phyloP scores from a whole-genome alignment of 1,140 invertebrate genomes.

The Solenopsis fugax region DNA sequence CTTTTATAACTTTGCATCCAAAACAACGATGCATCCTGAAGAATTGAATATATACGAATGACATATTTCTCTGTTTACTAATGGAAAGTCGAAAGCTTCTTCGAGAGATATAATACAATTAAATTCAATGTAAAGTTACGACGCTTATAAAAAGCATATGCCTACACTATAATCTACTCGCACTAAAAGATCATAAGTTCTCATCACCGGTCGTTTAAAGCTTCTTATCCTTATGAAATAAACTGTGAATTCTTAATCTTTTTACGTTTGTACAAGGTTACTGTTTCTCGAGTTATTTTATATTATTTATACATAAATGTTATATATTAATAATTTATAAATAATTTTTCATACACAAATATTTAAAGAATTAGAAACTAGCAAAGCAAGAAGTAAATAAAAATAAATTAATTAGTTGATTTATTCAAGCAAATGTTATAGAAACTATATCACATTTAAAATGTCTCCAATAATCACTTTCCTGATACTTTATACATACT shows the following conservation, averaged over 20 bases:
- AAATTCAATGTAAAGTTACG: background rate
- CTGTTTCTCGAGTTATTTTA: background rate
- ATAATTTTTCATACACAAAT: too few species aligned
- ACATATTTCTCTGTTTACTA: background rate
- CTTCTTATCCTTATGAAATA: conserved; percentile 3
- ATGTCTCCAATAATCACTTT: conserved; percentile 1
- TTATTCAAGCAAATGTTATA: too few species aligned
- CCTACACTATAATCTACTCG: conserved; percentile 4
- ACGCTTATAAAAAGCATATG: conserved; percentile 17
- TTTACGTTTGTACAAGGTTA: background rate
- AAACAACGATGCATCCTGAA: background rate
- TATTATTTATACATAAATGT: too few species aligned
- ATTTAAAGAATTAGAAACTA: too few species aligned
- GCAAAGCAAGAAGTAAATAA: too few species aligned
- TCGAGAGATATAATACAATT: background rate
- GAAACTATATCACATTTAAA: background rate
- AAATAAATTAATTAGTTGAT: too few species aligned
- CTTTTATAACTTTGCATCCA: too few species aligned
- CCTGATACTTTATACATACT: background rate
- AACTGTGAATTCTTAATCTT: background rate
- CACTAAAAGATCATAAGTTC: background rate
- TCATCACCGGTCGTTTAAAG: background rate
- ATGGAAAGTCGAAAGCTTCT: background rate
- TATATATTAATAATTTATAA: too few species aligned
- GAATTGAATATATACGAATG: background rate